These are phyloP conservation scores for Cricetomys ansorgei DNA, from an alignment of 2,113 vertebrate species.

Conservation along the genomic window DNA sequence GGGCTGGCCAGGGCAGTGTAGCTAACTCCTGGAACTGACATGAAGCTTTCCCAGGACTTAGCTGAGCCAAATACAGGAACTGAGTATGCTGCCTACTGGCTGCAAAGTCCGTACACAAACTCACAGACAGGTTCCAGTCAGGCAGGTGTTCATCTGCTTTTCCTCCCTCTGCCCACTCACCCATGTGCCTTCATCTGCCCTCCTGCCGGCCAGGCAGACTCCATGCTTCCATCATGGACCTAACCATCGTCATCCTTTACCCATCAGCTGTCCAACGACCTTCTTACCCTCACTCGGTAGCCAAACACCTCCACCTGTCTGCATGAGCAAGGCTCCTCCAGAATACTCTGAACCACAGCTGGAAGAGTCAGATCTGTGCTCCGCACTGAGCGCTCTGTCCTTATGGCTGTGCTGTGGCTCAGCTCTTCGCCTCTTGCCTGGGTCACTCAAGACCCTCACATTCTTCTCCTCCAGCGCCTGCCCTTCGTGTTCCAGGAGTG, in stretches of 20 bases:
- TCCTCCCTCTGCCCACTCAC: too few relatives aligned
- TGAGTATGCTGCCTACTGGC: background rate
- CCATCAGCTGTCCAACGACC: background rate
- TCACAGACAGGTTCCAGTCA: background rate
- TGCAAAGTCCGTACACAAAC: constrained; percentile 24
- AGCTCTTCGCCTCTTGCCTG: background rate
- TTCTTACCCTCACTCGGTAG: background rate
- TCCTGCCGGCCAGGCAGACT: background rate
- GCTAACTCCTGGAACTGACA: constrained; percentile 33
- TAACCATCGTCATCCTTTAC: background rate
- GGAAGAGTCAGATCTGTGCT: background rate
- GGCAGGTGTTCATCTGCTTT: background rate
- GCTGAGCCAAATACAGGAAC: background rate
- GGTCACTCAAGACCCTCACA: background rate
- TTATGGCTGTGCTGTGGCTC: background rate
- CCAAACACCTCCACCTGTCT: background rate
- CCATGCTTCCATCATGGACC: background rate
- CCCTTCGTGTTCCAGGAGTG: background rate
- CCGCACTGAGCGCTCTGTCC: background rate
- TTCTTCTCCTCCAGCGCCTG: background rate
- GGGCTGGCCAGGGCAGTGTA: background rate
- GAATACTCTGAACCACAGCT: background rate
- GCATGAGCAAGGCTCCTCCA: background rate
- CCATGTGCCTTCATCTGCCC: background rate
- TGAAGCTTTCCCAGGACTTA: background rate